phyloP scores from a whole-genome alignment of 2,888 invertebrate species.

The Gisinianus flammeolus region DNA sequence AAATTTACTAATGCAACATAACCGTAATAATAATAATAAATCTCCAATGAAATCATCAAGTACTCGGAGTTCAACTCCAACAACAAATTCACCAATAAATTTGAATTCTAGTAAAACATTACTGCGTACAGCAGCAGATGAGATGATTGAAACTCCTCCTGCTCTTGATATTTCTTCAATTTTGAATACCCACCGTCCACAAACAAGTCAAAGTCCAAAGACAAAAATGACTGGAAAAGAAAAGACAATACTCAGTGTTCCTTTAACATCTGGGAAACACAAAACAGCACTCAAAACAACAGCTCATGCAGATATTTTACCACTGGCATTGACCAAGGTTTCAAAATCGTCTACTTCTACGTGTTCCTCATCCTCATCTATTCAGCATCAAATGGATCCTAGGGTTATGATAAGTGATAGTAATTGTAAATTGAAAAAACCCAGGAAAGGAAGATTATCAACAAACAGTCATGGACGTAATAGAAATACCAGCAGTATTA shows the following conservation, averaged over 20 bases:
- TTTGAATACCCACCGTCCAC: neutral
- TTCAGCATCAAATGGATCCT: neutral
- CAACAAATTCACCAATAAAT: neutral
- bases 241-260: slow-evolving; percentile 14
- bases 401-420: neutral
- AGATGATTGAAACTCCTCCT: neutral
- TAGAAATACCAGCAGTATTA: neutral
- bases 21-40: neutral
- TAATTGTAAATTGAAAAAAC: neutral
- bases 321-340: neutral
- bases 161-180: neutral
- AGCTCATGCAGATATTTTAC: neutral
- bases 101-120: neutral
- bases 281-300: neutral
- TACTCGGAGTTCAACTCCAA: neutral
- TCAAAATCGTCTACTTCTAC: neutral
- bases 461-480: neutral
- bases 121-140: neutral
- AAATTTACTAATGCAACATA: neutral
- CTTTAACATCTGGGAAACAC: neutral
- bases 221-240: neutral
- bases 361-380: neutral
- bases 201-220: neutral
- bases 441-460: neutral
- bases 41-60: neutral